Base-by-base conservation (phyloP, 2,888 invertebrate species). In the Sthenelais limicola region DNA sequence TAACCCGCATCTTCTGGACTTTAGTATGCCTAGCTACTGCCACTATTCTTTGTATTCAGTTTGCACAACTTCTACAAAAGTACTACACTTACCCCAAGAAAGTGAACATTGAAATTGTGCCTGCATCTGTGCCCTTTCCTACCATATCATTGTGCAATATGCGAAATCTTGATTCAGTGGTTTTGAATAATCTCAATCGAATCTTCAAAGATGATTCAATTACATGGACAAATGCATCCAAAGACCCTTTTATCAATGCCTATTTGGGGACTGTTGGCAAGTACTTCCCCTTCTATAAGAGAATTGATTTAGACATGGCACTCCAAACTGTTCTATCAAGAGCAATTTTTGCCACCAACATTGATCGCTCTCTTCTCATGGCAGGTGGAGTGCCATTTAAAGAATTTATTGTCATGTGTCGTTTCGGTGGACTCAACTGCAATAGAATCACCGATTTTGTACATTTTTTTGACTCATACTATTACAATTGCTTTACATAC, bases 401-500 rank as follows among this genome's bases (percentile, higher is more conserved):
- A 24, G 74, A 75, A 56, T 73, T 75, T 47, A 71, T 75, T 35
- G 75, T 75, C 21, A 73, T 73, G 15, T 75, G 75, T 66, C 67
- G 73, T 1, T 73, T 66, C 33, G 75, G 73, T 26, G 71, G 73
- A 24, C 54, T 56, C 21, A 56, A 54, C n/a, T 75, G 75, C 33
- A 71, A 73, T 26, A 33, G 71, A 3, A 49, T 30, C 24, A 47
- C 24, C 5, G 69, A 75, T 26, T 75, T 73, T 33, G 43, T 15
- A 1, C 75, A 73, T 28, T 75, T 75, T 68, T 75, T 75, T 49
- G 75, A 75, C 33, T 54, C 73, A 1, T 75, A 73, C 68, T 75
- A 73, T 35, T 75, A 75, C 43, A 75, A 75, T 43, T 75, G 75
- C 51, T 75, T 73, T 28, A 75, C 75, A 4, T 75, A 73, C 47